phyloP scores from a whole-genome alignment of 1,140 invertebrate species.

The Rhagoletis zephyria region DNA sequence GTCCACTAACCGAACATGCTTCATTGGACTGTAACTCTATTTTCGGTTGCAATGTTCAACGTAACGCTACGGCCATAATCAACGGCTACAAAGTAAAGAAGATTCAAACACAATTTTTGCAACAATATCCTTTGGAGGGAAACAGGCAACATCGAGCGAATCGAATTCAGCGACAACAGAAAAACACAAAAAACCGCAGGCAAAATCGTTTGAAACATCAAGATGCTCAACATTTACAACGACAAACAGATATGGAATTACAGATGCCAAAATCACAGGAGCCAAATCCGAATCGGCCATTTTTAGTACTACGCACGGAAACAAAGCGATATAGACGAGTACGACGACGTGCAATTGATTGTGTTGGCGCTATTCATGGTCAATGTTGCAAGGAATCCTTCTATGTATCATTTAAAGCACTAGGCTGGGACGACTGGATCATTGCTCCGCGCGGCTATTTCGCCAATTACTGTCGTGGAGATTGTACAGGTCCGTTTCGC shows the following conservation, averaged over 20 bases:
- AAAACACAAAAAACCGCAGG: too few relatives aligned
- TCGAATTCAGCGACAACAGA: background rate
- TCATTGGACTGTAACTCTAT: background rate
- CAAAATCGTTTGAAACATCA: background rate
- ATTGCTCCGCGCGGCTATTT: constrained; percentile 91
- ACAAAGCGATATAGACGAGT: constrained; percentile 78
- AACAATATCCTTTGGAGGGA: too few relatives aligned
- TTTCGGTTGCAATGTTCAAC: background rate
- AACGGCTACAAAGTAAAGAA: background rate
- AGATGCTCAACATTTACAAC: background rate
- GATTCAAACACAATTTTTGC: background rate
- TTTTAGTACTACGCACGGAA: constrained; percentile 87
- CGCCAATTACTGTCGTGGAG: constrained; percentile 94
- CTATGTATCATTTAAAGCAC: constrained; percentile 90
- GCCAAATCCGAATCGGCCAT: constrained; percentile 81
- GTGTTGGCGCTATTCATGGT: constrained; percentile 81
- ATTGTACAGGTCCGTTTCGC: constrained; percentile 82
- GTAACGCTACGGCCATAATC: background rate
- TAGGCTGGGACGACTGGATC: constrained; percentile 96
- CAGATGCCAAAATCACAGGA: background rate
- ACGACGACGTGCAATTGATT: constrained; percentile 86
- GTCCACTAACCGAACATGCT: background rate
- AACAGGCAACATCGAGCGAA: background rate
- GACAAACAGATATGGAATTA: background rate
- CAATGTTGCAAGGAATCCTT: constrained; percentile 93